Evolutionary conservation across 2,797 vertebrate species (phyloP), one percentile per base, ranked within the genome.

Genomic region (Ibycter americanus): DNA sequence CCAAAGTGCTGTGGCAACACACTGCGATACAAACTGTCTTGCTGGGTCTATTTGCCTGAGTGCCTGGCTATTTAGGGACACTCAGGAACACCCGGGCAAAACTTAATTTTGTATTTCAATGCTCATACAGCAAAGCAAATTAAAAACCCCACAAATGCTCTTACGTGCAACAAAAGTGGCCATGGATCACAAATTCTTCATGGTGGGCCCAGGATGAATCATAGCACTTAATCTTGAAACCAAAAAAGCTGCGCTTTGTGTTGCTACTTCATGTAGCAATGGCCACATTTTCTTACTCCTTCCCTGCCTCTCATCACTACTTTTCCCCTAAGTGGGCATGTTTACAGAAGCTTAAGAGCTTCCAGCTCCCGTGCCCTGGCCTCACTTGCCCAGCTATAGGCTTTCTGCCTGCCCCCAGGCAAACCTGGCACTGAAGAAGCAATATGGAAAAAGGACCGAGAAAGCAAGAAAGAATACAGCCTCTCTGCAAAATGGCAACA

Each of bases 391-490:
- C 73, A 51, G 65, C 19, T 56, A 18, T 2, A 52, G 20, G 40
- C 59, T 76, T 88, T 70, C 71, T 29, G 32, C 46, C 36, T 54
- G 19, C 49, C 44, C 67, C 58, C 1, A 0, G 40, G 58, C 79
- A 78, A 66, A 49, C 26, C 42, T 27, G 23, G 72, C 6, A 1
- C 47, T 32, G 46, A 32, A 81, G 27, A 52, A 84, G 34, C 2
- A 0, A n/a, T 19, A 61, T 0, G 16, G 68, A 31, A 73, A 72
- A 58, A 52, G 47, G 34, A 65, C 12, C 0, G 2, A 66, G 55
- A 73, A 59, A 89, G 47, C 38, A 62, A 16, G 58, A 62, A 44
- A 32, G 63, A 65, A 38, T 2, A 29, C 8, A 65, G 36, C 20
- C 44, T 29, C 52, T 63, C 59, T 55, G 89, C 70, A 36, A 77